Base-by-base conservation (phyloP, 1,140 invertebrate genomes). In the Heliconius himera region DNA sequence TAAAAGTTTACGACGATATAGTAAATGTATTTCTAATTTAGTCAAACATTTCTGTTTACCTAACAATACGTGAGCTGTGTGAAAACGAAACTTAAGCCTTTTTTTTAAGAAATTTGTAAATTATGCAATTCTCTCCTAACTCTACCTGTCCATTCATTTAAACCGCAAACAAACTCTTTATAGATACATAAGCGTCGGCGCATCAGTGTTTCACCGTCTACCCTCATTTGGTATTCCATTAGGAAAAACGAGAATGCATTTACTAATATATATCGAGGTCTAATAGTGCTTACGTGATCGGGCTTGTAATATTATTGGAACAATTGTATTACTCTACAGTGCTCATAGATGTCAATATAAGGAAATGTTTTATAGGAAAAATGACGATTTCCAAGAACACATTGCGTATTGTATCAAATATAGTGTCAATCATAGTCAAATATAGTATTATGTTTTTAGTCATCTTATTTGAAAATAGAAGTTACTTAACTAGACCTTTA, bases 151-250 rank as follows among this genome's bases (percentile, higher is more conserved):
- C 3, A 22, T 26, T 22, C 2, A 36, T 29, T 29, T 4, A 66
- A 29, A 66, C 22, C 60, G 26, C 60, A 66, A 4, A 66, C 26
- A 66, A 66, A 66, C 60, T 26, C 60, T 5, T 29, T 26, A 29
- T 66, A 16, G 0, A 1, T 29, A 66, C 1, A 66, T 66, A 20
- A 56, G 8, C 1, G 22, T 66, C 60, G 22, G 22, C 54, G 54
- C 54, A 60, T 60, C n/a, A 60, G 20, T n/a, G 8, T n/a, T 3
- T 22, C 54, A 46, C 41, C 3, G 56, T 60, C 56, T 26, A 60
- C 56, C 56, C 36, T 74, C 54, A 70, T 74, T 78, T 54, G 29
- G 56, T 73, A 78, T 80, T 80, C 78, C 51, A 66, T 80, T 46
- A 29, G 60, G 74, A 38, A 60, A 9, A 73, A 26, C 60, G 41